These are phyloP conservation scores for Pegea sp. DNA, from an alignment of 23 tunicate species.

Conservation along the genomic window DNA sequence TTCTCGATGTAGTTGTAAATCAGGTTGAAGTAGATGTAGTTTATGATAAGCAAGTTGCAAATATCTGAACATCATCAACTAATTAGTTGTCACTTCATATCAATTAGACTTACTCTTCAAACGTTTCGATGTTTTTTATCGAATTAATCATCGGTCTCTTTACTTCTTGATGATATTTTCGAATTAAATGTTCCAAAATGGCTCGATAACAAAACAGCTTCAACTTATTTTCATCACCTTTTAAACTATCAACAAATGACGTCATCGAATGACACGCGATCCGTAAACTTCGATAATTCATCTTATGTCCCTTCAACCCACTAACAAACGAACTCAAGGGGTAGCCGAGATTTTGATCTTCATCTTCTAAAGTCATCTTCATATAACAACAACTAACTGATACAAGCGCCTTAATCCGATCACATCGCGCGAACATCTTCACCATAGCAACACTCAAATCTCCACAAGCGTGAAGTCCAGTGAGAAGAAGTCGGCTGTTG, in stretches of 20 bases:
- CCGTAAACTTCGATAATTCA: constrained; percentile 4
- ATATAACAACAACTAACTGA: constrained; percentile 20
- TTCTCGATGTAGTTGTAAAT: not conserved
- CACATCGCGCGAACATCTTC: constrained; percentile 5
- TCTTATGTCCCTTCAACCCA: not conserved
- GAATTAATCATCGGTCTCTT: constrained; percentile 33
- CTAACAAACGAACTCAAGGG: constrained; percentile 3
- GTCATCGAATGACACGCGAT: constrained; percentile 12
- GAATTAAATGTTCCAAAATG: constrained; percentile 24
- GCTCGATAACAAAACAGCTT: constrained; percentile 58
- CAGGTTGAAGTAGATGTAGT: no score
- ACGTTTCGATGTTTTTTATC: no score
- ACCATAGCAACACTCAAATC: constrained; percentile 19
- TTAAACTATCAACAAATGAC: no score
- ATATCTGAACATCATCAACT: no score
- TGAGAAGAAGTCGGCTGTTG: not conserved
- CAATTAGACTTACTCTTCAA: no score
- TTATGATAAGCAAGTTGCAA: no score
- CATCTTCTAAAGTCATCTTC: constrained; percentile 2
- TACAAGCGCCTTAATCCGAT: constrained; percentile 4
- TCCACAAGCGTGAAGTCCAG: constrained; percentile 28
- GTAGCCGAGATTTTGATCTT: not conserved
- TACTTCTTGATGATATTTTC: constrained; percentile 28
- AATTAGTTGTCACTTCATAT: no score
- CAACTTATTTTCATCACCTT: constrained; percentile 2